These are phyloP conservation scores for Lissonota sp. DNA, from an alignment of 2,888 invertebrate genomes.

Conservation along the genomic window DNA sequence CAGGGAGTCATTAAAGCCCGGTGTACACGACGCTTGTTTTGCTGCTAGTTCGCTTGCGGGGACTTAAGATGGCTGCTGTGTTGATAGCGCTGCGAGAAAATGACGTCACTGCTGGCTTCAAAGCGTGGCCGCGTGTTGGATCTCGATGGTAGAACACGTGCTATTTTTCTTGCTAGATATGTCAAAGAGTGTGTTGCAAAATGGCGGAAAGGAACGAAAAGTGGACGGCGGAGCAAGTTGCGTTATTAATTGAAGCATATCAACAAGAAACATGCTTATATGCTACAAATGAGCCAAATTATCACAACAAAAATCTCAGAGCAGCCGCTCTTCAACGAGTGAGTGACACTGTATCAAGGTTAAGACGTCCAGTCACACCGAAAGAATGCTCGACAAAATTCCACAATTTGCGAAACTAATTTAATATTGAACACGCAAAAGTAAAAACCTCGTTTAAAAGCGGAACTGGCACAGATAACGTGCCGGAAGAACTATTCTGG, in stretches of 20 bases:
- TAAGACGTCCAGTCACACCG: slow-evolving; percentile 7
- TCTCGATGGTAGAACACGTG: slow-evolving; percentile 27
- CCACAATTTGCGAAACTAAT: slow-evolving; percentile 26
- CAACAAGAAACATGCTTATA: slow-evolving; percentile 21
- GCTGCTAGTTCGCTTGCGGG: slow-evolving; percentile 26
- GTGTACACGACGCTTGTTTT: background rate
- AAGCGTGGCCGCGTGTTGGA: slow-evolving; percentile 36
- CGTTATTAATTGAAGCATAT: slow-evolving; percentile 29
- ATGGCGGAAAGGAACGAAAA: too few relatives aligned
- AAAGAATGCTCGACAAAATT: slow-evolving; percentile 28
- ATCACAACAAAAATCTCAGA: slow-evolving; percentile 26
- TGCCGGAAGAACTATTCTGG: too few relatives aligned
- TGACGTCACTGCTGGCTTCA: slow-evolving; percentile 35
- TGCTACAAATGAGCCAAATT: slow-evolving; percentile 24
- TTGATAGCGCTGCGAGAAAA: slow-evolving; percentile 23
- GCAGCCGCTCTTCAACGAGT: slow-evolving; percentile 20
- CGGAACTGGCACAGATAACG: slow-evolving; percentile 10
- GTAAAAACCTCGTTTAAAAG: slow-evolving; percentile 24
- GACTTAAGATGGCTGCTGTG: slow-evolving; percentile 16
- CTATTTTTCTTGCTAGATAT: too few relatives aligned
- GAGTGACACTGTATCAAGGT: slow-evolving; percentile 12
- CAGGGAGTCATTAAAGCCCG: slow-evolving; percentile 18
- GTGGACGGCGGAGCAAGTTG: slow-evolving; percentile 28
- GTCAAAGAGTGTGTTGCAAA: too few relatives aligned
- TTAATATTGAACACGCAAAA: slow-evolving; percentile 30